Percentiles rank a stretch among this genome's conserved stretches.
These are phyloP conservation scores for Arenicola marina DNA, from an alignment of 2,888 invertebrate genomes.

Conservation along the genomic window DNA sequence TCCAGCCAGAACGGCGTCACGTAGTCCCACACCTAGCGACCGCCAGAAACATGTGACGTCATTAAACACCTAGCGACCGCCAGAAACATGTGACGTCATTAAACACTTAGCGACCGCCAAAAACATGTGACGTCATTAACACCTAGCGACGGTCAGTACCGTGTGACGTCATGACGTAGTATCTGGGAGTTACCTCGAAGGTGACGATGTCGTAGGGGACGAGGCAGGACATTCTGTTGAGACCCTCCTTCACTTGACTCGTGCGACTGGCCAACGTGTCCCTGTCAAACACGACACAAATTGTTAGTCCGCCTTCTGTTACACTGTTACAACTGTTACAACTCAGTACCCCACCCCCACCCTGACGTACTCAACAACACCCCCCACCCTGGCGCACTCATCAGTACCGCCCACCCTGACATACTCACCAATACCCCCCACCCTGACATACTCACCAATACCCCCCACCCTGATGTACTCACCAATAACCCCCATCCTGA, in stretches of 20 bases:
- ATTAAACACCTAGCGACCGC: too few species aligned
- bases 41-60: too few species aligned
- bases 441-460: conserved; percentile 93
- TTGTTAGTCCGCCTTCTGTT: not conserved
- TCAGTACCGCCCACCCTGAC: too few species aligned
- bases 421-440: conserved; percentile 89
- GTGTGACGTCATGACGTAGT: too few species aligned
- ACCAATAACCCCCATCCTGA: conserved; percentile 96
- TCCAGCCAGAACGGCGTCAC: conserved; percentile 99
- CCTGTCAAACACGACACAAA: conserved; percentile 40
- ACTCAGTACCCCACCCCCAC: too few species aligned
- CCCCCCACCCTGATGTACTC: too few species aligned
- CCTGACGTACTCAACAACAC: conserved; percentile 78
- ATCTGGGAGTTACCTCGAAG: conserved; percentile 83
- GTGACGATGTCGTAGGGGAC: conserved; percentile 98
- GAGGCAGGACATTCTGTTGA: conserved; percentile 90
- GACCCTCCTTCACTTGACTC: conserved; percentile 90
- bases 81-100: too few species aligned
- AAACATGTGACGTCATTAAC: too few species aligned
- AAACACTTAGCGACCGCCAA: too few species aligned
- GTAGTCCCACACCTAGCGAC: conserved; percentile 78
- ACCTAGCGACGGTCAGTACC: too few species aligned
- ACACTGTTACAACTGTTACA: not conserved
- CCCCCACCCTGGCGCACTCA: conserved; percentile 97
- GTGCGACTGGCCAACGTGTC: conserved; percentile 66